These are phyloP conservation scores for Chaetura pelagica DNA, from an alignment of 2,113 vertebrate species.

Conservation along the genomic window DNA sequence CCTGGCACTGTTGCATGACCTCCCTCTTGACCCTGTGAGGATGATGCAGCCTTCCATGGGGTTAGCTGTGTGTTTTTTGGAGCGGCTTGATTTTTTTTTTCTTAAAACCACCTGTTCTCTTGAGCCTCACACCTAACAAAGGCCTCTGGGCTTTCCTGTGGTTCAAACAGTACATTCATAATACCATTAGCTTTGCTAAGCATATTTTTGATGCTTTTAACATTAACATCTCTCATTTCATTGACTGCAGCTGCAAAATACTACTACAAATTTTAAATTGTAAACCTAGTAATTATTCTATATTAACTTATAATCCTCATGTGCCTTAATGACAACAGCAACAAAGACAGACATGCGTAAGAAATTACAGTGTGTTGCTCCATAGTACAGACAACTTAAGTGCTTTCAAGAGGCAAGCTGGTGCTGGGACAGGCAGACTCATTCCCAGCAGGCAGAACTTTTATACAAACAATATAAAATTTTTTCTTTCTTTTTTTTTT, in stretches of 20 bases:
- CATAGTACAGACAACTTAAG: not conserved
- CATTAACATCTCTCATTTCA: not conserved
- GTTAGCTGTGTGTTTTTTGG: not conserved
- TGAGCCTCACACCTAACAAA: not conserved
- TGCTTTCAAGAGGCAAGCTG: not conserved
- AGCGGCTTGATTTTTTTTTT: not conserved
- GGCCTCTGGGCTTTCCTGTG: not conserved
- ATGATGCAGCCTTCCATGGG: not conserved
- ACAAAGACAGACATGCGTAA: not conserved
- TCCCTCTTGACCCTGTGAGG: not conserved
- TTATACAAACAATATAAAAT: slow-evolving; percentile 17
- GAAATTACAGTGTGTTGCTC: not conserved
- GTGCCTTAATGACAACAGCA: not conserved
- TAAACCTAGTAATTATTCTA: not conserved
- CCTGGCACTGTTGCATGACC: not conserved
- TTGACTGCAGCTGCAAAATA: not conserved
- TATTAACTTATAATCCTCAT: not conserved
- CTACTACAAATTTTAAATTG: not conserved
- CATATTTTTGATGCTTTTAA: not conserved
- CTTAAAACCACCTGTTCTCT: not conserved
- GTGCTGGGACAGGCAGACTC: not conserved
- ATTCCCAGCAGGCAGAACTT: slow-evolving; percentile 30
- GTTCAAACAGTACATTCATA: not conserved
- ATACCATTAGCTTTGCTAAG: not conserved
- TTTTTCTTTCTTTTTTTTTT: not conserved